Conservation (phyloP, 2,797 vertebrate genomes). For the Parauchenoglanis ngamensis region DNA sequence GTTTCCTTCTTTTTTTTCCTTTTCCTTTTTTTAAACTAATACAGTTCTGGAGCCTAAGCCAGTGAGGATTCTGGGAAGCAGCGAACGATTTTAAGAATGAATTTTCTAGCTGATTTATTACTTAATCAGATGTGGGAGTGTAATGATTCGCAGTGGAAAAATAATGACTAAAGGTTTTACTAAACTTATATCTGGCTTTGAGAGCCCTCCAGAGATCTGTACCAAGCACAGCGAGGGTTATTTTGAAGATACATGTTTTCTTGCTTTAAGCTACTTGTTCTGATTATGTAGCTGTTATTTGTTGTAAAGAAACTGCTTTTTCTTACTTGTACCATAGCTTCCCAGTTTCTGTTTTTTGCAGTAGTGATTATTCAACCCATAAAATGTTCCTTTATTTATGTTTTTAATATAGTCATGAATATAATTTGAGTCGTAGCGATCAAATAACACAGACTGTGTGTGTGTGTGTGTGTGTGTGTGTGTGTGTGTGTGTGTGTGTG, state of each 20-base stretch:
- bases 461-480: background rate
- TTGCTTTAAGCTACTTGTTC: no score
- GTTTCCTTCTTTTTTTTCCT: background rate
- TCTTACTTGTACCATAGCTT: background rate
- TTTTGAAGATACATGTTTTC: background rate
- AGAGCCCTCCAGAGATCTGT: background rate
- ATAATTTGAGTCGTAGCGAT: background rate
- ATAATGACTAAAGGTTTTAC: background rate
- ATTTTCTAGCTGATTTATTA: background rate
- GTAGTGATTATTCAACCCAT: background rate
- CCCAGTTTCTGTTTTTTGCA: background rate
- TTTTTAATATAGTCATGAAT: background rate
- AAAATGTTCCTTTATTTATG: background rate
- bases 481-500: background rate
- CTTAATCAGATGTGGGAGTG: background rate
- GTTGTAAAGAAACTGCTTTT: background rate
- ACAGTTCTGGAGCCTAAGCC: background rate
- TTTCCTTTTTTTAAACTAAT: background rate
- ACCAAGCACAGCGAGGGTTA: background rate
- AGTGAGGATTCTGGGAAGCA: background rate
- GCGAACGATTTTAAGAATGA: background rate
- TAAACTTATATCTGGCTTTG: background rate
- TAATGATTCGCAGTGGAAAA: constrained; percentile 1
- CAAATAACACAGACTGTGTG: background rate
- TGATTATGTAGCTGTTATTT: background rate